Conservation (phyloP, 2,113 vertebrate species). For the Mus pahari region DNA sequence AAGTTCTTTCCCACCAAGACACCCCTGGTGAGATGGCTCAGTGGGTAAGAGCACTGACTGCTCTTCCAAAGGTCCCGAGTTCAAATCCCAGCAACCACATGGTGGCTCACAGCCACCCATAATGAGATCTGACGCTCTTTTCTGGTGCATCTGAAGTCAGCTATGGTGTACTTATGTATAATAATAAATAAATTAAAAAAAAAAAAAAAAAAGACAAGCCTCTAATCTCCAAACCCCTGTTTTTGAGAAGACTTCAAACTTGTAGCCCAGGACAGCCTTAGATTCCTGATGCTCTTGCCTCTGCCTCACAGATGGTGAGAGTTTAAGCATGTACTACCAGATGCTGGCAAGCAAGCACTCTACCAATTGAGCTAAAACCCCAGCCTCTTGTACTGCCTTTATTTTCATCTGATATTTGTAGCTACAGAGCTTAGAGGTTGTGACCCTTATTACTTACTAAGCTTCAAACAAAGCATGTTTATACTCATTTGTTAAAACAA, state of each 20-base stretch:
- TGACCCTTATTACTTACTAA: slow-evolving; percentile 20
- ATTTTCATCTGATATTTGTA: slow-evolving; percentile 44
- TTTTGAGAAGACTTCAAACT: neutral
- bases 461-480: slow-evolving; percentile 17
- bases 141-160: no score
- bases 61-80: no score
- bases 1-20: neutral
- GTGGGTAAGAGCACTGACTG: no score
- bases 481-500: slow-evolving; percentile 12
- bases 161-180: no score
- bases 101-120: no score
- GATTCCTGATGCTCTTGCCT: neutral
- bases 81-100: no score
- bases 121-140: no score
- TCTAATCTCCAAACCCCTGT: neutral
- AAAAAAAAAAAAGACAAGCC: neutral
- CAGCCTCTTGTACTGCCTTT: neutral
- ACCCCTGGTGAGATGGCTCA: neutral
- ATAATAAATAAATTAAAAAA: no score
- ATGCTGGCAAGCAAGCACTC: neutral
- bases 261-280: neutral
- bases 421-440: slow-evolving; percentile 27
- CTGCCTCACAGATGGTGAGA: neutral
- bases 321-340: neutral
- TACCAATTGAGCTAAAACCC: neutral